These are phyloP conservation scores for Adineta ricciae DNA, from an alignment of 2,888 invertebrate species.

Conservation along the genomic window DNA sequence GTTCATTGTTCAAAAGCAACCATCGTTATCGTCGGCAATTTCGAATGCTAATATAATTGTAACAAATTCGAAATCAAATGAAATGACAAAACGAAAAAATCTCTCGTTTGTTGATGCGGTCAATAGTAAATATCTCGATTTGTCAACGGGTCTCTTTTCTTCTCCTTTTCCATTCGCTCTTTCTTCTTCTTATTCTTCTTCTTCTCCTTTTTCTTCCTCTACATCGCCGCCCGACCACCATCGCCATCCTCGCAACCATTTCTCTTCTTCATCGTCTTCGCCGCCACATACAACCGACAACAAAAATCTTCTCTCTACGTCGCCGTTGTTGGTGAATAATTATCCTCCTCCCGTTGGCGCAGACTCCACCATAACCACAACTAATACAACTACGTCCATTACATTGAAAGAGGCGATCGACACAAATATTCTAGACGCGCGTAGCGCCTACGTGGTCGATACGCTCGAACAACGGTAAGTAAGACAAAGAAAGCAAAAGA, in stretches of 20 bases:
- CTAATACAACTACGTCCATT: neutral
- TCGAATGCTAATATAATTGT: neutral
- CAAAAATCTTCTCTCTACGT: constrained; percentile 8
- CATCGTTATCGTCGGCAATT: neutral
- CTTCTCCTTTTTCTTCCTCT: neutral
- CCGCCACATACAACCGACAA: neutral
- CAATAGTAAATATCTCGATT: constrained; percentile 29
- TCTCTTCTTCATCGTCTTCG: constrained; percentile 17
- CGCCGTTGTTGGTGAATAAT: constrained; percentile 16
- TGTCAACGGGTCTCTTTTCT: constrained; percentile 28
- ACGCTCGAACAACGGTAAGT: constrained; percentile 9
- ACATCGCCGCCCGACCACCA: neutral
- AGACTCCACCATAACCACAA: neutral
- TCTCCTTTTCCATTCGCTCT: constrained; percentile 16
- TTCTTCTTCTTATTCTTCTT: constrained; percentile 11
- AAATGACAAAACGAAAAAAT: neutral
- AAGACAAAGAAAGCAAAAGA: neutral
- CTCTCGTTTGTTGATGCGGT: constrained; percentile 32
- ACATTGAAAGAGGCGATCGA: constrained; percentile 18
- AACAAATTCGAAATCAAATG: neutral
- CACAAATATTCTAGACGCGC: neutral
- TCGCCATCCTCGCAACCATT: neutral
- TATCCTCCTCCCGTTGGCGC: neutral
- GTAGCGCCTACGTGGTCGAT: constrained; percentile 8
- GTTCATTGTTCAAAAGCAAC: neutral